These are phyloP conservation scores for Aphrophora alni DNA, from an alignment of 2,888 invertebrate genomes.

Conservation along the genomic window DNA sequence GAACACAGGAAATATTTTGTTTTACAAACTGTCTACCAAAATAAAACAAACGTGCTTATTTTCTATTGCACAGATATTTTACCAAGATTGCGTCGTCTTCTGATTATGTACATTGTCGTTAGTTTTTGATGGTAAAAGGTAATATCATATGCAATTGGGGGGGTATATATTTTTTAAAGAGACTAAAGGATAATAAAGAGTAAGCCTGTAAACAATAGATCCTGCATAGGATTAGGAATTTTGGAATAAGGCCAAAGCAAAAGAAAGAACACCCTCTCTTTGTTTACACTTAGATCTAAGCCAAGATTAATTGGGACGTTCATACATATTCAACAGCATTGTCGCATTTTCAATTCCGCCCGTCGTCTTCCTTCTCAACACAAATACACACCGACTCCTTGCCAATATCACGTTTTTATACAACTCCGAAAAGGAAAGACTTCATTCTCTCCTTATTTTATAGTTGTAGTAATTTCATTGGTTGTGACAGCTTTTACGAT, in stretches of 20 bases:
- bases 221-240: background rate
- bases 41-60: no score
- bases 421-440: background rate
- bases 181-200: background rate
- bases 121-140: no score
- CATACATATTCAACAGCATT: background rate
- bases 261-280: conserved; percentile 2
- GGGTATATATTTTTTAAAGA: no score
- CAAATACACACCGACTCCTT: background rate
- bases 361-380: background rate
- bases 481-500: background rate
- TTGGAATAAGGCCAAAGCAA: background rate
- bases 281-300: conserved; percentile 2
- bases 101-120: no score
- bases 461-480: background rate
- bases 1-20: no score
- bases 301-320: conserved; percentile 1
- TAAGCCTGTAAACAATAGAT: background rate
- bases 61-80: no score
- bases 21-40: no score
- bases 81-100: no score
- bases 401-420: conserved; percentile 5
- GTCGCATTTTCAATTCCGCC: background rate
- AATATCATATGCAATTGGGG: no score
- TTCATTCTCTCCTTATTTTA: background rate